Evolutionary conservation across 2,113 vertebrate genomes (phyloP), one percentile per base, ranked within the genome.

Genomic region (Copsychus sechellarum): DNA sequence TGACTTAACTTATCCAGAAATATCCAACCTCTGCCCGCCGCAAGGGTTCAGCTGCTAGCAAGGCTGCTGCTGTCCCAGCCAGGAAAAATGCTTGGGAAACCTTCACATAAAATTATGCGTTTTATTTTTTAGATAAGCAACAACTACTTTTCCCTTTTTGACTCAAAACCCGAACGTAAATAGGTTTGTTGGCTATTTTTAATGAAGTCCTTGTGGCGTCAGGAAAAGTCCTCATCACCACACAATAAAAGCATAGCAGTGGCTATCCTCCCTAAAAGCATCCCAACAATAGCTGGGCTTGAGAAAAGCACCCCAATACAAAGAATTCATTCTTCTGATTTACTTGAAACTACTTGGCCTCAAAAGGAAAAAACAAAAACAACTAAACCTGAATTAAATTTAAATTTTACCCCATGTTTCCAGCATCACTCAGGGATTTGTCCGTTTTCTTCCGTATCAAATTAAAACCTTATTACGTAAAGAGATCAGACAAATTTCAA

Each of bases 321-420:
- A 98, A 98, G 98, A 97, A 94, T 97, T 95, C 96, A 97, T 98
- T 98, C 98, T 98, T 97, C 98, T 94, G 97, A 98, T 97, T 98
- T 97, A 98, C 98, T 97, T 97, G 97, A 98, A 98, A 98, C 98
- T 97, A 96, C 96, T 96, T 96, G 89, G 96, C 86, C 95, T 96
- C 82, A 45, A 97, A 97, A 97, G 61, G 95, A 90, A 95, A 77
- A 88, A 74, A n/a, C 26, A 66, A 73, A 94, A 72, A 28, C 72
- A 67, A 84, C 34, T 81, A 65, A 53, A 67, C 76, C 43, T 51
- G 72, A 94, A 87, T 50, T 79, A 93, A 72, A 95, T 94, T 82
- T 88, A 92, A 86, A 95, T 95, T 90, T 96, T 78, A 53, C 80
- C 53, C 69, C 28, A 47, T 9, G 43, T 91, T 87, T 90, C 62